Base-by-base conservation (phyloP, 2,797 vertebrate genomes). In the Sebastes baramenuke region DNA sequence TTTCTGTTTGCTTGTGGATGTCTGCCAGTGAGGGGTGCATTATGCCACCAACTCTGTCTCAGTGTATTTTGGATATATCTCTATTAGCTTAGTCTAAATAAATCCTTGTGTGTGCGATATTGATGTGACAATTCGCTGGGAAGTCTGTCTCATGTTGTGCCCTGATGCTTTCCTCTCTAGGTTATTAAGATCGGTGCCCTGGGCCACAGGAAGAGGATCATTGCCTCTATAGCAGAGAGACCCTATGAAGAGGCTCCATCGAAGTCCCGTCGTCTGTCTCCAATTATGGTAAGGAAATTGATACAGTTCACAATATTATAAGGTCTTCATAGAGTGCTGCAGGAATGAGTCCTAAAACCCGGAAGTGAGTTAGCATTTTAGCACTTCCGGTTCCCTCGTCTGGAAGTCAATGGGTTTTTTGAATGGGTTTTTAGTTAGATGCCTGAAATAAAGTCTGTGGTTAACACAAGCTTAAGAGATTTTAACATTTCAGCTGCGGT, bases 161-260 rank as follows among this genome's bases (percentile, higher is more conserved):
- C 29, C 59, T 59, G 36, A 38, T 58, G 54, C 49, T 85, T n/a
- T 82, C 75, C 42, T 67, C 76, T 77, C 6, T 30, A 99, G 98
- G 99, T 99, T 79, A 91, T 99, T 65, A 99, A 99, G 69, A 96
- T 99, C 24, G 97, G 96, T 34, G 94, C 97, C 81, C 95, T 99
- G 10, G 98, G 99, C 74, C 99, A 99, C 93, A 97, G 98, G 70
- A 99, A 99, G 91, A 94, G 99, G 85, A 98, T 99, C 91, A 98
- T 99, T 0, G 97, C 98, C 61, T 99, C 99, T 3, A 94, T 99
- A 32, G 97, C 97, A 8, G 99, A 99, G 87, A 95, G 99, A 77
- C 97, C 97, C 0, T 99, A 97, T 0, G 99, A 99, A 87, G 98
- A 99, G 90, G 97, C 98, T 0, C 98, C 98, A 0, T 94, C 97